These are phyloP conservation scores for Oopsacas minuta DNA, from an alignment of 37 sponge, comb jelly and placozoan genomes.

Conservation along the genomic window DNA sequence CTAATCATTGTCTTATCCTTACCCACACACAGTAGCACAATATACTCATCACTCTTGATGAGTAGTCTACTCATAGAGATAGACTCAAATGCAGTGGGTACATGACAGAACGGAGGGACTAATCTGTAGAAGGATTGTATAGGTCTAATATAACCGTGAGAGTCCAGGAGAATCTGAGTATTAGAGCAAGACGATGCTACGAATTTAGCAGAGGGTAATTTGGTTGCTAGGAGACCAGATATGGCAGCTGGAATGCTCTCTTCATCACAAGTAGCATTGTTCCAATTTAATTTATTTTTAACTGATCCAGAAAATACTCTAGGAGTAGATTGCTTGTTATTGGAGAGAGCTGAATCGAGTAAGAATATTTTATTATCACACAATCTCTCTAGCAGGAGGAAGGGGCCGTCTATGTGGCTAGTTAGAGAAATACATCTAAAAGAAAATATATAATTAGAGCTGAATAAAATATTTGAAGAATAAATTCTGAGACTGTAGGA, in stretches of 20 bases:
- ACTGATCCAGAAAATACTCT: neutral
- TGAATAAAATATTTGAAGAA: too few relatives aligned
- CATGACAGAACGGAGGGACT: neutral
- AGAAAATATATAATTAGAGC: too few relatives aligned
- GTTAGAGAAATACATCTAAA: neutral
- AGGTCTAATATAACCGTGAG: neutral
- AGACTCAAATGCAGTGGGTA: neutral
- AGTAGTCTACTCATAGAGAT: neutral
- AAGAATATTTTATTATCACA: slow-evolving; percentile 39
- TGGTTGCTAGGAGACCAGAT: neutral
- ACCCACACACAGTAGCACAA: neutral
- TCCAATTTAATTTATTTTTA: neutral
- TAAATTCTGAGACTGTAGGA: too few relatives aligned
- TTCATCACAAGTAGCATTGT: neutral
- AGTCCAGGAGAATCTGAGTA: neutral
- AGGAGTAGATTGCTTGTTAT: neutral
- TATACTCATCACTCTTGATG: neutral
- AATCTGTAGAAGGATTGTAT: slow-evolving; percentile 5
- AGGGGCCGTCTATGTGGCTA: slow-evolving; percentile 26
- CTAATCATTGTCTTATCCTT: neutral
- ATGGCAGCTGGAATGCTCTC: slow-evolving; percentile 6
- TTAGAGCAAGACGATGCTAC: neutral
- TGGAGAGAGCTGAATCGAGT: slow-evolving; percentile 26
- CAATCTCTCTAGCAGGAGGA: slow-evolving; percentile 39
- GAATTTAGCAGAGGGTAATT: neutral